Evolutionary conservation across 1,140 invertebrate species (phyloP).

Genomic region (Hyles vespertilio): DNA sequence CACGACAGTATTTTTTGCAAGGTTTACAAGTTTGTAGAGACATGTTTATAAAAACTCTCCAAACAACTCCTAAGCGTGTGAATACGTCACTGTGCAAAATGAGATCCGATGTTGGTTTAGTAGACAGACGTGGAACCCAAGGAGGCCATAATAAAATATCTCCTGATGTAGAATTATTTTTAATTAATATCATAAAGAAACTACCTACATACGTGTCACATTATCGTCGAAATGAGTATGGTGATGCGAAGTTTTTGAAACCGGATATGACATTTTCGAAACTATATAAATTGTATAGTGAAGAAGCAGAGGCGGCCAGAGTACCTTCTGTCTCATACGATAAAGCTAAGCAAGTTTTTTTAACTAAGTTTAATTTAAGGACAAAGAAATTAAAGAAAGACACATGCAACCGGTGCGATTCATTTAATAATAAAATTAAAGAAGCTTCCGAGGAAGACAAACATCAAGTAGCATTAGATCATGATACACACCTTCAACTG

Average conservation of each 20-base stretch:
- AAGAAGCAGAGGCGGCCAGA: too few species aligned
- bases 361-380: too few species aligned
- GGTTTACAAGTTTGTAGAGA: conserved; percentile 8
- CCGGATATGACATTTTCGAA: background rate
- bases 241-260: conserved; percentile 5
- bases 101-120: conserved; percentile 2
- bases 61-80: conserved; percentile 4
- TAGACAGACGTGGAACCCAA: conserved; percentile 7
- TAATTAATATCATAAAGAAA: conserved; percentile 10
- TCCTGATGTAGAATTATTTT: conserved; percentile 7
- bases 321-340: too few species aligned
- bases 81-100: conserved; percentile 10
- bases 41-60: conserved; percentile 11
- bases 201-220: conserved; percentile 11
- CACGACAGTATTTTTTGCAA: background rate
- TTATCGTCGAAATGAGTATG: conserved; percentile 4
- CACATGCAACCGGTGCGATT: too few species aligned
- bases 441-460: background rate
- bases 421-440: too few species aligned
- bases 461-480: conserved; percentile 10
- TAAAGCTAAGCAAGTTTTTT: too few species aligned
- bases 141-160: conserved; percentile 7
- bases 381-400: too few species aligned
- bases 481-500: conserved; percentile 3
- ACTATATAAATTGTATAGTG: too few species aligned